phyloP scores from a whole-genome alignment of 2,113 vertebrate genomes.

The Bombycilla garrulus region DNA sequence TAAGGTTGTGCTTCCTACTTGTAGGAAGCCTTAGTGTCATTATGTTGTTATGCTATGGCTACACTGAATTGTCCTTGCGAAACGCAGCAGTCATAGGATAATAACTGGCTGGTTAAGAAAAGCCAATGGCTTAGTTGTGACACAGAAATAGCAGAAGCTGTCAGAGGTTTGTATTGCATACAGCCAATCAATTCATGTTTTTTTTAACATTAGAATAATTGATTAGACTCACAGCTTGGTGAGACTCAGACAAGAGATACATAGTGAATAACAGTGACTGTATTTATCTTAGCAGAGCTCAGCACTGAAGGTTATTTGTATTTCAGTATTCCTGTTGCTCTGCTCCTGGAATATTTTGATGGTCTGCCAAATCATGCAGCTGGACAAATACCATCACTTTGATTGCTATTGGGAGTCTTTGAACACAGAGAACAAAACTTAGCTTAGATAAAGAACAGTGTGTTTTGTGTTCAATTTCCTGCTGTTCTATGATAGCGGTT shows the following conservation, averaged over 20 bases:
- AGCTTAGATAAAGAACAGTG: background rate
- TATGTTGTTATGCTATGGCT: background rate
- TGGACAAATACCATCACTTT: background rate
- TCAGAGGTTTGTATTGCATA: background rate
- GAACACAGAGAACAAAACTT: background rate
- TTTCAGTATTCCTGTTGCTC: background rate
- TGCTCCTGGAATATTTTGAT: background rate
- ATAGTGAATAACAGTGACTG: background rate
- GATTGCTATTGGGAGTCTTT: background rate
- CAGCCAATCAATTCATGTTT: background rate
- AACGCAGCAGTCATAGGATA: background rate
- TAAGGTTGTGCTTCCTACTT: background rate
- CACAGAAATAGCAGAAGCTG: background rate
- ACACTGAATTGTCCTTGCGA: background rate
- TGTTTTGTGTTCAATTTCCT: background rate
- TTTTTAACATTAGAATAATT: background rate
- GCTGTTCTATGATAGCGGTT: background rate
- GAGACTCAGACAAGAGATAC: background rate
- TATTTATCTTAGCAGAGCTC: background rate
- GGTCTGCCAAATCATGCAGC: background rate
- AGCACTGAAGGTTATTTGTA: background rate
- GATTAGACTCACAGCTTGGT: background rate
- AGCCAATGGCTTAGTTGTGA: background rate
- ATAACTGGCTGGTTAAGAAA: background rate
- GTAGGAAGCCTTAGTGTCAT: background rate